These are phyloP conservation scores for Neoniphon sammara DNA, from an alignment of 2,797 vertebrate species.

Conservation along the genomic window DNA sequence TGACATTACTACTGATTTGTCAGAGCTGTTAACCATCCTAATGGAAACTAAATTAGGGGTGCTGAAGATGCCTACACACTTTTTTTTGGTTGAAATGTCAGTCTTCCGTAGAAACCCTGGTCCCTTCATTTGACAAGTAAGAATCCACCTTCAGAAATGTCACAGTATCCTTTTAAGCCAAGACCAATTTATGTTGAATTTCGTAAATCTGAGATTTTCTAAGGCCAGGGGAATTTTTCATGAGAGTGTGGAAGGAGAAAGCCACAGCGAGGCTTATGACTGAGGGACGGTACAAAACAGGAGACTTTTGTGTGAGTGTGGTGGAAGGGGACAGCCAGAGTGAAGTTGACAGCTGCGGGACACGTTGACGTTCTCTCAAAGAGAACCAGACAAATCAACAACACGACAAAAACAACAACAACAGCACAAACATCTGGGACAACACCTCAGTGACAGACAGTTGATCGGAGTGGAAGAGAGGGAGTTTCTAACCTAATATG, in stretches of 20 bases:
- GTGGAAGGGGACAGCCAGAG: slow-evolving; percentile 3
- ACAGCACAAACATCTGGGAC: slow-evolving; percentile 58
- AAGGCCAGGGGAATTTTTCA: not conserved
- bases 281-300: slow-evolving; percentile 6
- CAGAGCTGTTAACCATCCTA: not conserved
- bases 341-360: slow-evolving; percentile 33
- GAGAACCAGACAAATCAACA: slow-evolving; percentile 60
- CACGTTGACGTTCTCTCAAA: slow-evolving; percentile 44
- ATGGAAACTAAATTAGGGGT: not conserved
- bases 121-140: not conserved
- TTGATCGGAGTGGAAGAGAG: slow-evolving; percentile 38
- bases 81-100: too few relatives aligned
- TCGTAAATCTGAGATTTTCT: not conserved
- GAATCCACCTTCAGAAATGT: not conserved
- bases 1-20: not conserved
- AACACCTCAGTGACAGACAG: slow-evolving; percentile 60
- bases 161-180: not conserved
- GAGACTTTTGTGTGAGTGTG: slow-evolving; percentile 5
- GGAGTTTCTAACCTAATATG: slow-evolving; percentile 52
- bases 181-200: slow-evolving; percentile 7
- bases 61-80: not conserved
- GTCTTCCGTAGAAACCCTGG: not conserved
- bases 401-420: slow-evolving; percentile 66
- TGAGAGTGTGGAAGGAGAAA: not conserved
- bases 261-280: slow-evolving; percentile 4